phyloP scores from a whole-genome alignment of 2,113 vertebrate genomes.

The Campylomormyrus numenius region DNA sequence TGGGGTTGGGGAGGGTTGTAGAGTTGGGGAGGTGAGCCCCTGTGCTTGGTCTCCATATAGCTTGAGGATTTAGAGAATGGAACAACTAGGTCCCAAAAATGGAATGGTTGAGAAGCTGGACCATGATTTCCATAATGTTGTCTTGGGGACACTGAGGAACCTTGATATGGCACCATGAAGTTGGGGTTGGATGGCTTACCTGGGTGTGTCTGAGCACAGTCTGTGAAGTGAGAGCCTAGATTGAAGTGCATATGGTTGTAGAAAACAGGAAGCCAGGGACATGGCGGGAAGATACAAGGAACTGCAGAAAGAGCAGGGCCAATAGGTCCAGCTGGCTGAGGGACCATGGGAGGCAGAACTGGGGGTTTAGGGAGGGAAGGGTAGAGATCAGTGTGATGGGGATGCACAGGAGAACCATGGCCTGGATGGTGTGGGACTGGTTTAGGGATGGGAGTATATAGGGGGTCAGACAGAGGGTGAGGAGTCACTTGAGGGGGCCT shows the following conservation, averaged over 20 bases:
- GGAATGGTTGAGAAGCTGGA: background rate
- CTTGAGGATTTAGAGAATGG: background rate
- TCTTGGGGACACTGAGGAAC: background rate
- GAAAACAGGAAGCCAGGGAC: background rate
- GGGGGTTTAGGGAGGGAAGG: background rate
- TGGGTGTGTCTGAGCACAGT: background rate
- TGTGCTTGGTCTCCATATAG: background rate
- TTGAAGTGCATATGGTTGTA: background rate
- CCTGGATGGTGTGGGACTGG: background rate
- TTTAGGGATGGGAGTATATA: background rate
- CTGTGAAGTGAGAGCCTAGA: background rate
- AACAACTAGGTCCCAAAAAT: slow-evolving; percentile 1
- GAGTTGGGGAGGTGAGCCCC: background rate
- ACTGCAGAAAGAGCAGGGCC: background rate
- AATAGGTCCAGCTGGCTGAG: background rate
- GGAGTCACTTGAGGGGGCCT: background rate
- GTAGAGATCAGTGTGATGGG: background rate
- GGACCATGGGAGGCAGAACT: background rate
- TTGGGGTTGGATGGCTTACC: background rate
- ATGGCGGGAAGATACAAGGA: background rate
- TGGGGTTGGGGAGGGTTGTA: background rate
- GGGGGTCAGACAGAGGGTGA: background rate
- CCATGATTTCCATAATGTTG: background rate
- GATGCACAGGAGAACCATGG: background rate
- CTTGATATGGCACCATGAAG: background rate